Evolutionary conservation across 2,113 vertebrate species (phyloP), one percentile per base, ranked within the genome.

Genomic region (Brachyistius frenatus): DNA sequence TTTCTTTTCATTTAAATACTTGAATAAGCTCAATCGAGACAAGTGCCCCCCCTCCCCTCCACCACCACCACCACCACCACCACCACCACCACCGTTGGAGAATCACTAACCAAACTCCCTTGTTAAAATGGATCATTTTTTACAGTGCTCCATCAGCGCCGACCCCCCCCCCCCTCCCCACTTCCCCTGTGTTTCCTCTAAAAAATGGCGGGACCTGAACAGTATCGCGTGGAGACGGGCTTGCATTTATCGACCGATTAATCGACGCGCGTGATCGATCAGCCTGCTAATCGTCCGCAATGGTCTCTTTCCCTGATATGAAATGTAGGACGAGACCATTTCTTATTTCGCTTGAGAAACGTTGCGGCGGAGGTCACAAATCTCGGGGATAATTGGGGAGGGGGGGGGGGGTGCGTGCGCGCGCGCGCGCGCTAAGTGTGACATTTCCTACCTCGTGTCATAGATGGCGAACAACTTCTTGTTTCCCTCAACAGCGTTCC

Each of bases 401-500:
- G 31, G n/a, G 5, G 35, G 4, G 41, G 11, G 49, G 5, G 13
- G 47, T 5, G 49, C 16, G 49, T n/a, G 50, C 8, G 7, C 13
- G 35, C 33, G 47, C 6, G 5, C 7, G 57, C 41, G 46, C 44
- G 13, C 41, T 52, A 49, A 37, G 35, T 9, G 62, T 58, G 65
- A 60, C 76, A 30, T 63, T n/a, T 74, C 96, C 91, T 87, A 99
- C 98, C 97, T 96, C 56, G 96, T 96, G 88, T 98, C 97, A 87
- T 98, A 99, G 93, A 99, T 96, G 75, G 96, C 95, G 86, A 97
- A 96, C 35, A 98, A 90, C 91, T 96, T 97, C 92, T 96, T 97
- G 92, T 97, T 97, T 92, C 96, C 97, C 85, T 98, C 96, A 84
- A 96, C 95, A 53, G 96, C 96, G 47, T 99, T 97, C 97, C 98